Percentiles rank a stretch among this genome's conserved stretches.
Evolutionary conservation across 2,797 vertebrate species (phyloP).

Genomic region (Caiman crocodilus): DNA sequence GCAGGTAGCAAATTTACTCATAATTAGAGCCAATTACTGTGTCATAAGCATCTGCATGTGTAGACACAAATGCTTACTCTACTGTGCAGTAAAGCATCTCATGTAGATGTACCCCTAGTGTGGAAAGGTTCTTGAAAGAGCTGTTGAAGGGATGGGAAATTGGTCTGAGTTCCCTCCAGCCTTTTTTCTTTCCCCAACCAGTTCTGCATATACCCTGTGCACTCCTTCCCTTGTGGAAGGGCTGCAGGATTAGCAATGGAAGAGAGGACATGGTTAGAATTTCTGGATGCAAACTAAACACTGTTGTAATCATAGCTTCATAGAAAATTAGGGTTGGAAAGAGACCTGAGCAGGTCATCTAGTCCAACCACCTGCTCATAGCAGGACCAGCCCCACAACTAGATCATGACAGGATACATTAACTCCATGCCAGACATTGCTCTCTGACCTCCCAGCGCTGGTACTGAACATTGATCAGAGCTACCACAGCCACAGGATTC

Average conservation of each 20-base stretch:
- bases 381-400: not conserved
- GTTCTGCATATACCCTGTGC: not conserved
- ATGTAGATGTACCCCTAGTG: too few relatives aligned
- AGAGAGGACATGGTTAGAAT: not conserved
- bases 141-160: not conserved
- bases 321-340: too few relatives aligned
- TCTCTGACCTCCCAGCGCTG: not conserved
- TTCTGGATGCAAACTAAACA: not conserved
- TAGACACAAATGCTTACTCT: too few relatives aligned
- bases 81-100: too few relatives aligned
- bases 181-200: not conserved
- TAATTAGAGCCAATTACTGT: too few relatives aligned
- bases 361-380: too few relatives aligned
- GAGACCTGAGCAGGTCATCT: too few relatives aligned
- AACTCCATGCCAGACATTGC: not conserved
- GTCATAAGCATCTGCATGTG: too few relatives aligned
- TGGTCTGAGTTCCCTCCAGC: not conserved
- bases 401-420: not conserved
- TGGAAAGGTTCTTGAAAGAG: not conserved
- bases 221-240: not conserved
- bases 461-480: not conserved
- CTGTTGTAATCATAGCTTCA: too few relatives aligned
- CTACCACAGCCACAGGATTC: not conserved
- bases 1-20: too few relatives aligned
- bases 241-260: not conserved